Base-by-base conservation (phyloP, 2,888 invertebrate genomes). In the Apotomis turbidana region DNA sequence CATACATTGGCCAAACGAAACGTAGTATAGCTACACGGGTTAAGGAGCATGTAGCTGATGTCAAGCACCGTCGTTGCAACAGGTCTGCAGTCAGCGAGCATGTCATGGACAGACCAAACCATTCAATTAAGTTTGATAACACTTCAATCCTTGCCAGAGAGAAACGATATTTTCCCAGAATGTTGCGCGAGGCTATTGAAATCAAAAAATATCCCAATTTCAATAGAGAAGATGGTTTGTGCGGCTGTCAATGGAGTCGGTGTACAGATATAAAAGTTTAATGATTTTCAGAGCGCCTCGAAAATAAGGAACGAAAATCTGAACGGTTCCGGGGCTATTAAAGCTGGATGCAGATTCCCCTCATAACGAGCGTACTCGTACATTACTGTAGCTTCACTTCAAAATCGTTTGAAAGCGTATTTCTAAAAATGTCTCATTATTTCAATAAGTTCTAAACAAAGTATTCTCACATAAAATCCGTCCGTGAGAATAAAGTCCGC, bases 401-500 rank as follows among this genome's bases (percentile, higher is more conserved):
- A 62, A 54, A 15, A 36, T 27, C 4, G 44, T 13, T 36, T 41
- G 9, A 44, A 38, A 68, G 52, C 27, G 12, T 44, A 15, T 13
- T 51, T 12, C 55, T 15, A 52, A 8, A 58, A 10, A 10, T 5
- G 15, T 61, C n/a, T 90, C 85, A 87, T 88, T 89, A 84, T 82
- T 78, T 78, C 81, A 75, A 78, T 84, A 87, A 83, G 36, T 62
- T 85, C 85, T 84, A 82, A 86, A 85, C 85, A 86, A 85, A 87
- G 85, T 86, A 85, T 83, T 83, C 80, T 79, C 81, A 82, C 83
- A 88, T 87, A 90, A 90, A 88, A 88, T 84, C 83, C 83, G 80
- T 79, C 84, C 82, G 82, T 87, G 85, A 88, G 86, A 86, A 90
- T 90, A 90, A 90, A 90, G 88, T 90, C 87, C 79, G 86, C 87